These are phyloP conservation scores for Antitype chi DNA, from an alignment of 2,888 invertebrate species.

Conservation along the genomic window DNA sequence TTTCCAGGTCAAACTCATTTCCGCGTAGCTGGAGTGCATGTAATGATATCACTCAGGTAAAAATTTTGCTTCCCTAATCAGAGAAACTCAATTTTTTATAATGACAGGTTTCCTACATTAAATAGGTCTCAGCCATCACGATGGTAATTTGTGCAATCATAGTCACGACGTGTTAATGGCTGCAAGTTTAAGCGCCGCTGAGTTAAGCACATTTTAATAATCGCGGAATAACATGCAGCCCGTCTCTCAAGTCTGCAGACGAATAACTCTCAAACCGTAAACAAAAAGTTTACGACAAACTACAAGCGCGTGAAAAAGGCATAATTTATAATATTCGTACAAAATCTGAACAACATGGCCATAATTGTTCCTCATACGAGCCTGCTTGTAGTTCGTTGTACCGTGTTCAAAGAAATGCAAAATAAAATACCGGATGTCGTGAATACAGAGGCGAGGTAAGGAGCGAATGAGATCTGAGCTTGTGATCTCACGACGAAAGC, in stretches of 20 bases:
- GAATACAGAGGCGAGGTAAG: constrained; percentile 77
- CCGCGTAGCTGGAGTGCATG: constrained; percentile 25
- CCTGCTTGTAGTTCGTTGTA: constrained; percentile 70
- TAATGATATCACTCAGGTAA: constrained; percentile 31
- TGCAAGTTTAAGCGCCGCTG: constrained; percentile 32
- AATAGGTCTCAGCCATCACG: constrained; percentile 34
- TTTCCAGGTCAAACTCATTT: constrained; percentile 52
- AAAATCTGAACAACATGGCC: constrained; percentile 57
- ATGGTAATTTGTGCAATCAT: constrained; percentile 52
- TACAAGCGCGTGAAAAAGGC: constrained; percentile 36
- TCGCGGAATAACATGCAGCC: constrained; percentile 37
- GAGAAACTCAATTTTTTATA: constrained; percentile 19
- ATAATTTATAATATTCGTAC: constrained; percentile 44
- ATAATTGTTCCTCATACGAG: constrained; percentile 68
- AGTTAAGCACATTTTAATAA: constrained; percentile 53
- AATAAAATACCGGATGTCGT: constrained; percentile 85
- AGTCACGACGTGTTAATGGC: constrained; percentile 47
- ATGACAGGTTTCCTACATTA: constrained; percentile 34
- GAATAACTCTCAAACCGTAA: constrained; percentile 24
- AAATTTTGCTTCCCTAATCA: constrained; percentile 25
- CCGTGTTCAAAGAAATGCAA: constrained; percentile 73
- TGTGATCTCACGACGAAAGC: constrained; percentile 75
- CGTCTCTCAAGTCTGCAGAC: constrained; percentile 22
- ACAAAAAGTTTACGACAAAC: constrained; percentile 33
- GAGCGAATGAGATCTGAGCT: constrained; percentile 77